These are phyloP conservation scores for Schrankia costaestrigalis DNA, from an alignment of 2,888 invertebrate species.

Conservation along the genomic window DNA sequence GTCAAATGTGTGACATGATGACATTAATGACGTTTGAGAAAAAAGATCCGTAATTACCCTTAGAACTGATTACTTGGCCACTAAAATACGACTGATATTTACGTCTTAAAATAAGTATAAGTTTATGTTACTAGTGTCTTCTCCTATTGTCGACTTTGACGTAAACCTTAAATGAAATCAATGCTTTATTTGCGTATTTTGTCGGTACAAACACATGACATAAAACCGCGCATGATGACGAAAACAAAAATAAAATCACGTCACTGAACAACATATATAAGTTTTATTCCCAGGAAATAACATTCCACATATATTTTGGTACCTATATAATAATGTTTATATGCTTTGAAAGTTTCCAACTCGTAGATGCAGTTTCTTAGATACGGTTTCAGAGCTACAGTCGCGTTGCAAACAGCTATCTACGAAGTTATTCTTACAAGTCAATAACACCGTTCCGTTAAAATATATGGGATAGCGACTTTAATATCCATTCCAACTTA, in stretches of 20 bases:
- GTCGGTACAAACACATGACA: no score
- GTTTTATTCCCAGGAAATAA: constrained; percentile 36
- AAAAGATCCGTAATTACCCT: no score
- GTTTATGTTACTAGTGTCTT: no score
- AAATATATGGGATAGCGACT: constrained; percentile 37
- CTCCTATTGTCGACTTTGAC: no score
- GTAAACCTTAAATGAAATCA: no score
- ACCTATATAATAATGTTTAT: constrained; percentile 35
- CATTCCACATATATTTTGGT: constrained; percentile 22
- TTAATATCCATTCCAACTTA: constrained; percentile 34
- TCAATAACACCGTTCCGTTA: constrained; percentile 72
- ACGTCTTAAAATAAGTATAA: no score
- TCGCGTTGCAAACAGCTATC: constrained; percentile 52
- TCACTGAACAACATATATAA: constrained; percentile 31
- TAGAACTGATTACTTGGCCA: no score
- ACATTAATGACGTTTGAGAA: no score
- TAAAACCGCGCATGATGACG: no score
- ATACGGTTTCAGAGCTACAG: constrained; percentile 38
- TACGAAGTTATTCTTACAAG: constrained; percentile 58
- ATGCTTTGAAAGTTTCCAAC: constrained; percentile 35
- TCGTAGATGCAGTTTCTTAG: constrained; percentile 33
- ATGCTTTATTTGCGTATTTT: no score
- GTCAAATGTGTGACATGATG: no score
- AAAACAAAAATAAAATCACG: constrained; percentile 26
- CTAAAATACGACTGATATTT: no score